Evolutionary conservation across 92 coral and sea anemone genomes (phyloP).

Genomic region (Porites divaricata): DNA sequence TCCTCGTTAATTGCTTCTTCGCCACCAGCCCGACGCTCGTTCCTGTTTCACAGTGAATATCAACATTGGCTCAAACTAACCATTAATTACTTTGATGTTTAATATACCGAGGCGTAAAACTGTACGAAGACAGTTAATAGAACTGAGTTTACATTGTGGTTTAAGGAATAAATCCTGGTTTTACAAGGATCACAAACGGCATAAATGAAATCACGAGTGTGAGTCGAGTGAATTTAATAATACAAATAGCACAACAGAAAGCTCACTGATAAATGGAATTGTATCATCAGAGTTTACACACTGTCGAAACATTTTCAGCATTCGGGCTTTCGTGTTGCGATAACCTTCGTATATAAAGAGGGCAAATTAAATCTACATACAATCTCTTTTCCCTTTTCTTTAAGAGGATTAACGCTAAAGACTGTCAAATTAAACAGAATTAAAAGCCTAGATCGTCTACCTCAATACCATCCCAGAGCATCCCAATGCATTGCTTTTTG

Average conservation of each 20-base stretch:
- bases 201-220: too few species aligned
- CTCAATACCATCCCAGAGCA: background rate
- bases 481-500: background rate
- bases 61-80: background rate
- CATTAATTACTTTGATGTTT: background rate
- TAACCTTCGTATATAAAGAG: background rate
- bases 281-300: background rate
- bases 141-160: background rate
- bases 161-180: background rate
- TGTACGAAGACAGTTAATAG: background rate
- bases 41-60: too few species aligned
- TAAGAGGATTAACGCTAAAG: constrained; percentile 22
- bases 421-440: constrained; percentile 7
- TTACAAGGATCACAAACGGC: background rate
- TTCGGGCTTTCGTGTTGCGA: too few species aligned
- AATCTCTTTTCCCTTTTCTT: constrained; percentile 9
- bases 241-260: too few species aligned
- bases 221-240: too few species aligned
- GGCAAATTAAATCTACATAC: constrained; percentile 22
- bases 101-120: too few species aligned
- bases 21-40: background rate
- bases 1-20: background rate
- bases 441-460: constrained; percentile 14
- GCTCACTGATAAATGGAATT: background rate
- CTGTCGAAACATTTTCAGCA: too few species aligned